Evolutionary conservation across 2,113 vertebrate species (phyloP).

Genomic region (Opisthocomus hoazin): DNA sequence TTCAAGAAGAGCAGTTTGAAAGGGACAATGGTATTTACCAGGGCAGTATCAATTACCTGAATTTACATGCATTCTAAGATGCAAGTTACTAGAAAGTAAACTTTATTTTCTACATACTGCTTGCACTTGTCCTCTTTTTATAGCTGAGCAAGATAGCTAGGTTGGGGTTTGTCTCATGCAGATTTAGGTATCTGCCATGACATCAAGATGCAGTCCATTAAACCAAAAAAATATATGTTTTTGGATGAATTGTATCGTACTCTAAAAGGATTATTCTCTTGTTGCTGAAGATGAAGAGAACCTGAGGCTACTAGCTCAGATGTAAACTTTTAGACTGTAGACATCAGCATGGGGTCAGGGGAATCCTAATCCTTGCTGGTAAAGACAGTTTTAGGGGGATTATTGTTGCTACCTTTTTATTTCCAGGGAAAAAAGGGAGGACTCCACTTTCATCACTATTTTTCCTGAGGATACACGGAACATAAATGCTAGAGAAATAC

Average conservation of each 20-base stretch:
- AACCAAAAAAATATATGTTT: not conserved
- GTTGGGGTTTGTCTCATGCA: not conserved
- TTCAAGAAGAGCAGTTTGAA: not conserved
- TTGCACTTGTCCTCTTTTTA: not conserved
- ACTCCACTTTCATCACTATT: not conserved
- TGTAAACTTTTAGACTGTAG: not conserved
- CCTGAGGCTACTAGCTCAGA: not conserved
- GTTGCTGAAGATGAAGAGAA: not conserved
- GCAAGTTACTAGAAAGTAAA: not conserved
- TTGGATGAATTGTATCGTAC: not conserved
- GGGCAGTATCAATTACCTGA: not conserved
- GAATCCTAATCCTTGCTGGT: not conserved
- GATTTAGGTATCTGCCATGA: not conserved
- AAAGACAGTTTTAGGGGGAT: not conserved
- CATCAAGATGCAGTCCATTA: not conserved
- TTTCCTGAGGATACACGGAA: not conserved
- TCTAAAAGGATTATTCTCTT: not conserved
- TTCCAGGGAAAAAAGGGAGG: not conserved
- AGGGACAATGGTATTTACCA: not conserved
- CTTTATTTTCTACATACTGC: not conserved
- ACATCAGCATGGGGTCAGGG: not conserved
- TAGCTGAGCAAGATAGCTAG: not conserved
- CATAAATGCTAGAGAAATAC: not conserved
- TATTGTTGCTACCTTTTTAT: not conserved
- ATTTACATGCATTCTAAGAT: not conserved